A percentile compares a stretch with the other conserved stretches of the same genome.
phyloP scores from a whole-genome alignment of 64 coral and sea anemone genomes.

The Stichodactyla helianthus region DNA sequence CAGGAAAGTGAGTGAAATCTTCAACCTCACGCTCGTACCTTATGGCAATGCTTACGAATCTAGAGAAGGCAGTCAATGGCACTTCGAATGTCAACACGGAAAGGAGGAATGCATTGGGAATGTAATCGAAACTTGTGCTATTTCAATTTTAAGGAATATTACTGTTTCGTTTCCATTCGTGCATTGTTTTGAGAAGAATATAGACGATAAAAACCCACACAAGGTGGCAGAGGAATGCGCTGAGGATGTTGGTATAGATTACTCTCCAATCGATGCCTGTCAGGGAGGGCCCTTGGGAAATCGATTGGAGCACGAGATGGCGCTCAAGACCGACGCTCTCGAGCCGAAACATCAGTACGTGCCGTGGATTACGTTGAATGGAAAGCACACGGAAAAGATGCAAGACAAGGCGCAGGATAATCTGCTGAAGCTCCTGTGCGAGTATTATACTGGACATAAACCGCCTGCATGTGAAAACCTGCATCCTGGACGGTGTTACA shows the following conservation, averaged over 20 bases:
- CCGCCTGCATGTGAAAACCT: conserved; percentile 28
- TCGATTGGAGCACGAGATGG: conserved; percentile 69
- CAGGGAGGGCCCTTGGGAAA: conserved; percentile 43
- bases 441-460: conserved; percentile 42
- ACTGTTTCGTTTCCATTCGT: conserved; percentile 61
- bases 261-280: conserved; percentile 49
- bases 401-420: conserved; percentile 37
- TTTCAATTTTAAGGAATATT: conserved; percentile 34
- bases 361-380: conserved; percentile 74
- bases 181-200: conserved; percentile 50
- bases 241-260: conserved; percentile 39
- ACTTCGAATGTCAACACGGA: conserved; percentile 74
- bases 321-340: conserved; percentile 46
- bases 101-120: conserved; percentile 66
- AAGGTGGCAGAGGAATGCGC: conserved; percentile 40
- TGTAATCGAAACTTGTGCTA: conserved; percentile 68
- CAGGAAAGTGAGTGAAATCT: conserved; percentile 43
- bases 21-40: conserved; percentile 59
- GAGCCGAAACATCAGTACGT: conserved; percentile 64
- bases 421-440: conserved; percentile 47
- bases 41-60: conserved; percentile 64
- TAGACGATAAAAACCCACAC: neutral
- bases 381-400: conserved; percentile 62
- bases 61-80: conserved; percentile 40
- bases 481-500: conserved; percentile 35